These are phyloP conservation scores for Apocheima hispidaria DNA, from an alignment of 2,888 invertebrate species.

Conservation along the genomic window DNA sequence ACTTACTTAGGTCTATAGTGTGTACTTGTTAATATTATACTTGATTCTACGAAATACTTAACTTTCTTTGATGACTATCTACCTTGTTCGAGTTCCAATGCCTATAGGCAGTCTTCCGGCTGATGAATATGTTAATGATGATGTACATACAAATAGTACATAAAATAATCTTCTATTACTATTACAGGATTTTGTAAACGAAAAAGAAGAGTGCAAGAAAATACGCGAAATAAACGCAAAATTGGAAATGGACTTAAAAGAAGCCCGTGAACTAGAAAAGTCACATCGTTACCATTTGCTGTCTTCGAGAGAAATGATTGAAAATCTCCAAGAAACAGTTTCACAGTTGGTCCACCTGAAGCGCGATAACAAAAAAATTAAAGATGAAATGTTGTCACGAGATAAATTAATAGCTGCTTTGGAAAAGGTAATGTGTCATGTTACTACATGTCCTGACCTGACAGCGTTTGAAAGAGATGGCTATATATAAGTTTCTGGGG, in stretches of 20 bases:
- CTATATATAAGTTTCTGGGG: too few species aligned
- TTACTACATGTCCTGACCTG: too few species aligned
- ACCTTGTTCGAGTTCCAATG: too few species aligned
- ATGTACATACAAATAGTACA: too few species aligned
- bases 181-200: conserved; percentile 64
- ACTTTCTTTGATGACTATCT: too few species aligned
- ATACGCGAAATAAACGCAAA: conserved; percentile 67
- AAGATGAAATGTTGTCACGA: conserved; percentile 66
- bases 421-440: too few species aligned
- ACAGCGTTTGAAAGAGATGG: too few species aligned
- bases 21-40: too few species aligned
- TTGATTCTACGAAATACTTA: too few species aligned
- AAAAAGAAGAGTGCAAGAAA: conserved; percentile 69
- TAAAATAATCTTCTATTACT: not conserved
- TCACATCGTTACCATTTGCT: conserved; percentile 76
- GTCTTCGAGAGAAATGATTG: conserved; percentile 78
- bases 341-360: conserved; percentile 77
- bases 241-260: conserved; percentile 70
- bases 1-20: too few species aligned
- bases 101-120: too few species aligned
- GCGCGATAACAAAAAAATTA: conserved; percentile 71
- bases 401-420: conserved; percentile 59
- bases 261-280: conserved; percentile 74
- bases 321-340: conserved; percentile 76
- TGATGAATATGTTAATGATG: too few species aligned